These are phyloP conservation scores for Colossoma macropomum DNA, from an alignment of 2,113 vertebrate genomes.

Conservation along the genomic window DNA sequence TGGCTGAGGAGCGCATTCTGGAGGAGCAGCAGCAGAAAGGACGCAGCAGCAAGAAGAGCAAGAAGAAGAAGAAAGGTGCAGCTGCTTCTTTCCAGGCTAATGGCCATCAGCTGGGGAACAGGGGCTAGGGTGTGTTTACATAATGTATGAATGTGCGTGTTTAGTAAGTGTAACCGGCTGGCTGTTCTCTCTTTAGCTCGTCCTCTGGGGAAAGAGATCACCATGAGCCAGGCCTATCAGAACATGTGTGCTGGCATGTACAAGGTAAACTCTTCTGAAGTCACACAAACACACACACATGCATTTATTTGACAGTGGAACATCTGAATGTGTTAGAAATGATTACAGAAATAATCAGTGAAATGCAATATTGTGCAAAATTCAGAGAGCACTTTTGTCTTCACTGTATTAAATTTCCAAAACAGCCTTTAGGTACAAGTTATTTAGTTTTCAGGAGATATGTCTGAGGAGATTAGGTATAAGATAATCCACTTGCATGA, in stretches of 20 bases:
- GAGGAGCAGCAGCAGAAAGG: constrained; percentile 97
- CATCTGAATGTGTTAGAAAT: too few relatives aligned
- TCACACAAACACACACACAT: background rate
- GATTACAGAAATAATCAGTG: too few relatives aligned
- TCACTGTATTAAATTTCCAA: too few relatives aligned
- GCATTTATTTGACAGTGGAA: background rate
- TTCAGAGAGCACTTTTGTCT: too few relatives aligned
- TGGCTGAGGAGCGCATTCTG: constrained; percentile 95
- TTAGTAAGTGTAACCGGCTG: background rate
- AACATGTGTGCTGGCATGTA: constrained; percentile 99
- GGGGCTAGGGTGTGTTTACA: background rate
- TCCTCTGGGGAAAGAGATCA: constrained; percentile 95
- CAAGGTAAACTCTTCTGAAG: constrained; percentile 79
- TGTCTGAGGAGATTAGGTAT: too few relatives aligned
- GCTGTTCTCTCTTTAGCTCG: constrained; percentile 80
- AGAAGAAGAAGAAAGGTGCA: constrained; percentile 98
- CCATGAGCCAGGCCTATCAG: constrained; percentile 98
- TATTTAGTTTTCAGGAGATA: too few relatives aligned
- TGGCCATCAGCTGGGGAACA: background rate
- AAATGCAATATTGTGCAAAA: too few relatives aligned
- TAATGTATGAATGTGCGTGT: constrained; percentile 12
- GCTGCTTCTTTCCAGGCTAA: background rate
- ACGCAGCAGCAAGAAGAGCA: constrained; percentile 97
- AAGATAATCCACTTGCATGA: too few relatives aligned
- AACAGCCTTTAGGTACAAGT: too few relatives aligned